These are phyloP conservation scores for Drosophila littoralis DNA, from an alignment of 1,140 invertebrate genomes.

Conservation along the genomic window DNA sequence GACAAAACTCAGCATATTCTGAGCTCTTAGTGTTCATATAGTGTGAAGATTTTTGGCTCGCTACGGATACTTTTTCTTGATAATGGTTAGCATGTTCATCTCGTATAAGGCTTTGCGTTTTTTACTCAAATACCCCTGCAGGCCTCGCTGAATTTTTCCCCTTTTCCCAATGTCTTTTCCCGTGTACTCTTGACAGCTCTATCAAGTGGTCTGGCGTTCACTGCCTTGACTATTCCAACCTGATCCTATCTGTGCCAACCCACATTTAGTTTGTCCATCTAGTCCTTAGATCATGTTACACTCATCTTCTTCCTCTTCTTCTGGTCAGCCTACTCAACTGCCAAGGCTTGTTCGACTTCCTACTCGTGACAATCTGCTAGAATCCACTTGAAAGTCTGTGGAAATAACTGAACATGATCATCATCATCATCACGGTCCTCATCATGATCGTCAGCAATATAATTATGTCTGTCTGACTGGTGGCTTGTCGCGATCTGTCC, in stretches of 20 bases:
- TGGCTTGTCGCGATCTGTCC: conserved; percentile 37
- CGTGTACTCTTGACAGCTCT: not conserved
- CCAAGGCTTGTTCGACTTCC: conserved; percentile 24
- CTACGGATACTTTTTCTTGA: no score
- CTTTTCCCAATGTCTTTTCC: not conserved
- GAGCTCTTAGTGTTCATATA: no score
- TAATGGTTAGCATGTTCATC: no score
- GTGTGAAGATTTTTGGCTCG: no score
- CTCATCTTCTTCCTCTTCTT: not conserved
- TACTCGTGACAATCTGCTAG: conserved; percentile 1
- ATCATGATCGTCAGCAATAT: conserved; percentile 15
- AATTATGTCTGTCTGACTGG: conserved; percentile 14
- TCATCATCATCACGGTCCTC: conserved; percentile 7
- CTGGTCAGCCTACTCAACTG: conserved; percentile 16
- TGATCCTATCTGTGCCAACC: not conserved
- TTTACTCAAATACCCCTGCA: no score
- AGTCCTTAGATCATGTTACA: conserved; percentile 6
- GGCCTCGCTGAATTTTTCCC: no score
- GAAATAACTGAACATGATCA: conserved; percentile 7
- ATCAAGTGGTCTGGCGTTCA: not conserved
- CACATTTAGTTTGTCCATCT: conserved; percentile 1
- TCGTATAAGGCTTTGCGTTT: no score
- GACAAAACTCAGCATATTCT: no score
- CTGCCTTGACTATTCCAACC: not conserved
- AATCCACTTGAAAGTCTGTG: not conserved